Evolutionary conservation across 2,888 invertebrate species (phyloP).

Genomic region (Mamestra brassicae): DNA sequence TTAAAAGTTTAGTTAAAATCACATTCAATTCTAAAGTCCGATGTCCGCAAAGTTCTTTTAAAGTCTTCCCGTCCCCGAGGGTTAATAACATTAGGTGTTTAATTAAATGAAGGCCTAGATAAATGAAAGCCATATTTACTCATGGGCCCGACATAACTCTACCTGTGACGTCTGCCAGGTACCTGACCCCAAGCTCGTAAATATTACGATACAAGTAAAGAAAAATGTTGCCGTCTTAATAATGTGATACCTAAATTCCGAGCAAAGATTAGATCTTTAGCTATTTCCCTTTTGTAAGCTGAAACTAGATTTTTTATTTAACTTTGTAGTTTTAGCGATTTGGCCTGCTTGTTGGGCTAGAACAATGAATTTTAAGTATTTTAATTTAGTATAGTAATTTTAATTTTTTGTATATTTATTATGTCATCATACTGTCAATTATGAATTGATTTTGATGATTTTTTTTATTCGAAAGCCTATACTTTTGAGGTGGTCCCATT

Average conservation of each 20-base stretch:
- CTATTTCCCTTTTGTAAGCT: constrained; percentile 11
- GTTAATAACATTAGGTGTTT: constrained; percentile 46
- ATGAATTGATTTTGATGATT: too few relatives aligned
- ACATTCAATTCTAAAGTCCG: neutral
- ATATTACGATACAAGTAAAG: constrained; percentile 44
- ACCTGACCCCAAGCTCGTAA: constrained; percentile 40
- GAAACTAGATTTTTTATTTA: neutral
- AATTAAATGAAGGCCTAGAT: constrained; percentile 57
- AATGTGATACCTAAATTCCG: constrained; percentile 24
- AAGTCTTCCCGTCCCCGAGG: neutral
- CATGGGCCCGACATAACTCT: constrained; percentile 41
- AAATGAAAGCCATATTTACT: constrained; percentile 56
- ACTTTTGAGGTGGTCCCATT: too few relatives aligned
- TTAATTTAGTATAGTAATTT: too few relatives aligned
- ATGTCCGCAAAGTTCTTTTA: constrained; percentile 4
- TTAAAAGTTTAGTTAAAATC: constrained; percentile 1
- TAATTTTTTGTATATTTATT: too few relatives aligned
- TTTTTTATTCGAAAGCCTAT: too few relatives aligned
- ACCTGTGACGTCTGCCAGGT: constrained; percentile 27
- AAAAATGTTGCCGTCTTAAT: constrained; percentile 43
- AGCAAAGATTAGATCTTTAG: constrained; percentile 28
- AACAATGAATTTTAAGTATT: neutral
- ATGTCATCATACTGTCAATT: too few relatives aligned
- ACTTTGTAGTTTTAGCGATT: neutral
- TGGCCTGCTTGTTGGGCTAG: neutral